Evolutionary conservation across 2,888 invertebrate species (phyloP).

Genomic region (Invenusta paracnida): DNA sequence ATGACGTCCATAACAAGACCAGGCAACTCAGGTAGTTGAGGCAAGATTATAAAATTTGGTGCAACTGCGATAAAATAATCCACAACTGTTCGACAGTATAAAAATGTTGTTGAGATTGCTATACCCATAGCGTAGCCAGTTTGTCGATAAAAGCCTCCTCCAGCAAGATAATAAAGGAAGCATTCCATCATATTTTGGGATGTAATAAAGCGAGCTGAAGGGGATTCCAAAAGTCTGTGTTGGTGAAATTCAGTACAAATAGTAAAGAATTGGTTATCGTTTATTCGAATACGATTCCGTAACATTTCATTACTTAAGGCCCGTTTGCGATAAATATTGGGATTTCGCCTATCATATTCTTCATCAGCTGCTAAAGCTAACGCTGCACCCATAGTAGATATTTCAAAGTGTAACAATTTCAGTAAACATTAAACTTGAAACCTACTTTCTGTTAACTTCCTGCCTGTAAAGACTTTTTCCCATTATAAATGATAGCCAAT

Average conservation of each 20-base stretch:
- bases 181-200: not conserved
- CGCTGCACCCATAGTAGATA: slow-evolving; percentile 15
- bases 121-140: slow-evolving; percentile 17
- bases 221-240: not conserved
- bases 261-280: not conserved
- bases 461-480: not conserved
- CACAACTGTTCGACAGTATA: not conserved
- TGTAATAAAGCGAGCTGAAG: not conserved
- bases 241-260: slow-evolving; percentile 13
- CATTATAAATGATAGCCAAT: not conserved
- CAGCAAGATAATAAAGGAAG: not conserved
- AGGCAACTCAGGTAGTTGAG: not conserved
- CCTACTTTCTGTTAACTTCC: slow-evolving; percentile 18
- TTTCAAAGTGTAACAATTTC: not conserved
- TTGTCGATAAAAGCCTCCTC: slow-evolving; percentile 18
- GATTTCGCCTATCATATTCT: not conserved
- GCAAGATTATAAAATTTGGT: not conserved
- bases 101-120: not conserved
- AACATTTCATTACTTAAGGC: not conserved
- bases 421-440: not conserved
- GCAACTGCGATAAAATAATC: not conserved
- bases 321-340: not conserved
- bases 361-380: not conserved
- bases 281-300: not conserved
- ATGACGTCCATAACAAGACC: not conserved